Percentiles rank a stretch among this genome's conserved stretches.
These are phyloP conservation scores for Belonocnema kinseyi DNA, from an alignment of 1,140 invertebrate genomes.

Conservation along the genomic window DNA sequence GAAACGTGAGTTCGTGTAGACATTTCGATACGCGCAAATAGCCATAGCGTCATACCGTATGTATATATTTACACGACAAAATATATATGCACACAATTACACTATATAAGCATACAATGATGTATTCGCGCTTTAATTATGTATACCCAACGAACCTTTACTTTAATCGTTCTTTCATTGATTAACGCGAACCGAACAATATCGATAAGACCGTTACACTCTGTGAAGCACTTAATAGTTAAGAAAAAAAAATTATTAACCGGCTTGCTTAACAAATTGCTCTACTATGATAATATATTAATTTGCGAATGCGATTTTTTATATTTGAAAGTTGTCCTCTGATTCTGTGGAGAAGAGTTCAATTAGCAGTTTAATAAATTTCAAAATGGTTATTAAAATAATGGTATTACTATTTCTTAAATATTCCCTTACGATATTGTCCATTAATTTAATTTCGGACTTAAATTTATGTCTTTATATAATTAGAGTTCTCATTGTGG, in stretches of 20 bases:
- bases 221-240: conserved; percentile 39
- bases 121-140: conserved; percentile 56
- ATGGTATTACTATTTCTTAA: too few species aligned
- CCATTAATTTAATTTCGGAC: conserved; percentile 25
- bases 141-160: conserved; percentile 48
- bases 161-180: conserved; percentile 51
- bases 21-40: conserved; percentile 45
- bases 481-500: not conserved
- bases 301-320: conserved; percentile 30
- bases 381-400: not conserved
- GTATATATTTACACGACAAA: conserved; percentile 60
- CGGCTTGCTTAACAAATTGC: conserved; percentile 27
- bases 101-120: conserved; percentile 56
- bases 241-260: conserved; percentile 33
- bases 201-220: conserved; percentile 47
- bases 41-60: conserved; percentile 58
- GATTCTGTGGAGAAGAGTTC: conserved; percentile 33
- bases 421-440: conserved; percentile 31
- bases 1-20: conserved; percentile 43
- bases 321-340: conserved; percentile 38
- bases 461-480: conserved; percentile 18
- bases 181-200: conserved; percentile 49
- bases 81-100: conserved; percentile 55
- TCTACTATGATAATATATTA: conserved; percentile 9
- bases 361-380: conserved; percentile 14